phyloP scores from a whole-genome alignment of 2,888 invertebrate species.

The Blastobasis lacticolella region DNA sequence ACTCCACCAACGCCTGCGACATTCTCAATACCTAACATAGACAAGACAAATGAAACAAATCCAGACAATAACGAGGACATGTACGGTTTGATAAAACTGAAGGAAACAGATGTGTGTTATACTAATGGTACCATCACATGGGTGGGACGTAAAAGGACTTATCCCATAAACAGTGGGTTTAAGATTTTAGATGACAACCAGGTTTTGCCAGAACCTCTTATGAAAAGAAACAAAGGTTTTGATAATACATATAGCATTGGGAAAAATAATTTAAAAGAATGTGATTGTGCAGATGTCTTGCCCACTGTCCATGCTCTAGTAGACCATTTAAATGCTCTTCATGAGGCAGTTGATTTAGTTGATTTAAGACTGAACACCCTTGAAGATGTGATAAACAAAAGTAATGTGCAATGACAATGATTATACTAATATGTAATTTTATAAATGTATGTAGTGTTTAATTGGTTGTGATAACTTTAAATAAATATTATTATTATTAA shows the following conservation, averaged over 20 bases:
- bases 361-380: constrained; percentile 69
- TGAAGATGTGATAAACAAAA: constrained; percentile 51
- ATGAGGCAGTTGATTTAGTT: constrained; percentile 70
- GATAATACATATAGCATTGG: constrained; percentile 15
- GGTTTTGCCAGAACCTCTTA: not conserved
- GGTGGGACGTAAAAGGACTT: constrained; percentile 61
- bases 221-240: constrained; percentile 20
- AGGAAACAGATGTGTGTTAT: constrained; percentile 62
- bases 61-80: constrained; percentile 27
- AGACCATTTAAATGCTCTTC: constrained; percentile 71
- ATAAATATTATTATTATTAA: not conserved
- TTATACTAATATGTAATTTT: no score
- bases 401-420: constrained; percentile 7
- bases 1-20: constrained; percentile 48
- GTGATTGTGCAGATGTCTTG: constrained; percentile 59
- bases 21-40: constrained; percentile 43
- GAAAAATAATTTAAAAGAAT: constrained; percentile 27
- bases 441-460: constrained; percentile 1
- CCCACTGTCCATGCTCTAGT: constrained; percentile 70
- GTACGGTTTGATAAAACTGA: constrained; percentile 61
- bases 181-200: constrained; percentile 40
- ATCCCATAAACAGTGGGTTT: constrained; percentile 60
- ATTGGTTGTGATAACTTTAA: constrained; percentile 1
- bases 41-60: not conserved
- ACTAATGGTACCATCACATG: constrained; percentile 65